Evolutionary conservation across 2,888 invertebrate genomes (phyloP).

Genomic region (Agrotis clavis): DNA sequence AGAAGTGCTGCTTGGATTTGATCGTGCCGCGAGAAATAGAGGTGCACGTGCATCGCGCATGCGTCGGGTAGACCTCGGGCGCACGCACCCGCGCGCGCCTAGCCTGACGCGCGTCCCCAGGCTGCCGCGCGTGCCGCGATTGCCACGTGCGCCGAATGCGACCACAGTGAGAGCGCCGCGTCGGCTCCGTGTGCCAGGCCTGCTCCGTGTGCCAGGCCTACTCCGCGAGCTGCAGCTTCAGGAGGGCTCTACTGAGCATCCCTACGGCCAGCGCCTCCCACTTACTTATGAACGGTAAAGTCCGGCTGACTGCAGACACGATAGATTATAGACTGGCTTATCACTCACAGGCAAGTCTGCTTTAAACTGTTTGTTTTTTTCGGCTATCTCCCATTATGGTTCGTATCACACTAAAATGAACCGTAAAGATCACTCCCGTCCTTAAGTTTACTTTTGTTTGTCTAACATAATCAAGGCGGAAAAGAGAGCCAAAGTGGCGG

Average conservation of each 20-base stretch:
- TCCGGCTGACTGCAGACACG: no score
- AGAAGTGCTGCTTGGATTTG: slow-evolving; percentile 1
- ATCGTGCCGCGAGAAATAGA: slow-evolving; percentile 3
- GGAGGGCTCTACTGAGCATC: no score
- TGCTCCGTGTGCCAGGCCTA: background rate
- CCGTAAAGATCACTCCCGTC: background rate
- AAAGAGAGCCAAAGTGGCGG: no score
- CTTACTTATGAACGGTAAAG: no score
- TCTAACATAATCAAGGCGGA: no score
- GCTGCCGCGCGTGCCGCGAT: background rate
- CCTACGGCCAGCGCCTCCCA: no score
- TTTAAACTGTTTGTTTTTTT: no score
- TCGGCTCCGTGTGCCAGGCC: background rate
- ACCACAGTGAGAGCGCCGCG: background rate
- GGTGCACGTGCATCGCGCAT: slow-evolving; percentile 39
- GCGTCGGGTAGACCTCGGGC: slow-evolving; percentile 38
- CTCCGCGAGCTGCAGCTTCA: background rate
- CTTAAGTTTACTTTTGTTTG: no score
- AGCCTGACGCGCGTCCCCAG: slow-evolving; percentile 10
- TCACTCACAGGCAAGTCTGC: no score
- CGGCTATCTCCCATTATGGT: no score
- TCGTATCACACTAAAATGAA: no score
- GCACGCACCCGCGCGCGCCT: slow-evolving; percentile 31
- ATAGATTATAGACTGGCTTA: no score
- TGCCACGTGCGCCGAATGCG: background rate